Conservation (phyloP, 2,797 vertebrate genomes). For the Arvicola amphibius region DNA sequence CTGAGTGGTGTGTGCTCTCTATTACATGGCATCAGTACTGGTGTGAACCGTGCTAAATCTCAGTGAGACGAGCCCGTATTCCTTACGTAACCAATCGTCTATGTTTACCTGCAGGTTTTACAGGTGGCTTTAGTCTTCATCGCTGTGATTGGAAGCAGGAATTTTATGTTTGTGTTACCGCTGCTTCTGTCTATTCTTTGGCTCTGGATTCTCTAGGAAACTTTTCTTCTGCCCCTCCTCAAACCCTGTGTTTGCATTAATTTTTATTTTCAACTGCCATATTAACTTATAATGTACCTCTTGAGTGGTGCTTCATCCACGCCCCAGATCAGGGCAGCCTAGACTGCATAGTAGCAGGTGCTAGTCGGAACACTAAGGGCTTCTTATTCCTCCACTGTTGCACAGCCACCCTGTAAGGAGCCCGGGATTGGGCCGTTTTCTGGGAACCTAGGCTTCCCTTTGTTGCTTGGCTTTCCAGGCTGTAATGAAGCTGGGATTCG, state of each 20-base stretch:
- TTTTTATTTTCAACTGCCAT: background rate
- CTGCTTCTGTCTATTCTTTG: slow-evolving; percentile 1
- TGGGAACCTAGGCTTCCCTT: background rate
- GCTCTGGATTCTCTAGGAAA: background rate
- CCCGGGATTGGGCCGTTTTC: background rate
- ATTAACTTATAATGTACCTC: background rate
- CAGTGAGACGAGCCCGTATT: no score
- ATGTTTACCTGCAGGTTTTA: background rate
- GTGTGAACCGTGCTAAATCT: rapidly evolving
- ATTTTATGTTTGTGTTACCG: background rate
- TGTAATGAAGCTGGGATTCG: no score
- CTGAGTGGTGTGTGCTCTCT: background rate
- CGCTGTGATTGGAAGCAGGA: background rate
- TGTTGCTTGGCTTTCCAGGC: background rate
- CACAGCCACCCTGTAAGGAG: background rate
- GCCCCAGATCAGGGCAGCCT: background rate
- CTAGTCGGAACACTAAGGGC: background rate
- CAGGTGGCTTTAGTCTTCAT: background rate
- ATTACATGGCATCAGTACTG: background rate
- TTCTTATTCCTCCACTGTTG: background rate
- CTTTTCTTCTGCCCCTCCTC: background rate
- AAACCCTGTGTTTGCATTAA: background rate
- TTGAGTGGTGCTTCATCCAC: background rate
- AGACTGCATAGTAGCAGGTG: background rate
- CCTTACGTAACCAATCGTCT: background rate